phyloP scores from a whole-genome alignment of 2,113 vertebrate genomes.

The Mastomys natalensis region DNA sequence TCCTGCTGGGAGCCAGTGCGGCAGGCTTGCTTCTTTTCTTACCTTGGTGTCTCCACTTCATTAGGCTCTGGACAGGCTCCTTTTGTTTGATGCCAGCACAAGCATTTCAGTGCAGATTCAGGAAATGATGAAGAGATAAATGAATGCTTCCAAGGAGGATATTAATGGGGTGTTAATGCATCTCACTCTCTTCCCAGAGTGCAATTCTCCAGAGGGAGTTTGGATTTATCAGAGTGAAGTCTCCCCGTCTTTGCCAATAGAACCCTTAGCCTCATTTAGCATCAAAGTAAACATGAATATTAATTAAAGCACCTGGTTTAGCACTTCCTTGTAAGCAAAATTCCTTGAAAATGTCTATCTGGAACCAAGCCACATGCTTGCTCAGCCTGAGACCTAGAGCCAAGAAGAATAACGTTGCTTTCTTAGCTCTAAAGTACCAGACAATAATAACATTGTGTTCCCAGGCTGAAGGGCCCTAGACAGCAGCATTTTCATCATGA shows the following conservation, averaged over 20 bases:
- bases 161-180: constrained; percentile 78
- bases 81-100: constrained; percentile 72
- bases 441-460: constrained; percentile 42
- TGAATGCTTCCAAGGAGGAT: constrained; percentile 77
- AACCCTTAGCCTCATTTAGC: constrained; percentile 70
- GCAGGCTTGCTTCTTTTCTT: constrained; percentile 80
- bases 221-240: constrained; percentile 55
- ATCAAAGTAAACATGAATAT: constrained; percentile 69
- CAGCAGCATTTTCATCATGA: constrained; percentile 48
- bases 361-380: constrained; percentile 58
- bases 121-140: constrained; percentile 78
- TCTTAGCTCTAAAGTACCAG: constrained; percentile 52
- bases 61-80: constrained; percentile 71
- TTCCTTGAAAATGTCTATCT: constrained; percentile 69
- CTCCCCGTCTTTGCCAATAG: constrained; percentile 49
- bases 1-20: neutral
- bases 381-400: constrained; percentile 54
- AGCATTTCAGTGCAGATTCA: constrained; percentile 74
- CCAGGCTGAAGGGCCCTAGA: neutral
- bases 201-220: constrained; percentile 50
- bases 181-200: constrained; percentile 62
- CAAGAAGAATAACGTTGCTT: constrained; percentile 44
- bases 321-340: constrained; percentile 52
- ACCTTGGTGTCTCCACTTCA: constrained; percentile 79
- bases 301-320: constrained; percentile 71